Percentiles rank a stretch among this genome's conserved stretches.
Evolutionary conservation across 2,113 vertebrate species (phyloP).

Genomic region (Phyllostomus hastatus): DNA sequence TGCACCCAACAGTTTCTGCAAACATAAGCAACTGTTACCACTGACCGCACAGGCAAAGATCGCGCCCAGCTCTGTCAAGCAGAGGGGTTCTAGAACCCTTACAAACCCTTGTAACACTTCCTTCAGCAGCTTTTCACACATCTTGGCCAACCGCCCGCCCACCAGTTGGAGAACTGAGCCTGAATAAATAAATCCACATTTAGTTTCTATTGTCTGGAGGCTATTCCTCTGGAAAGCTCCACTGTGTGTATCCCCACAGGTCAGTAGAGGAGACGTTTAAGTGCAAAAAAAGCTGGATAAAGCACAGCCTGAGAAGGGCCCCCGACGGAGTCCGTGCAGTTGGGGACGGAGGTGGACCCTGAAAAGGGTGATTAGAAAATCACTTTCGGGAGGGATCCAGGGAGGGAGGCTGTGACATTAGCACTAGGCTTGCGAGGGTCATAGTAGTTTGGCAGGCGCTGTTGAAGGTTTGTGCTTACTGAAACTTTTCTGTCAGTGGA

Average conservation of each 20-base stretch:
- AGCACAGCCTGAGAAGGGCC: not conserved
- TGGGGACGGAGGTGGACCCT: not conserved
- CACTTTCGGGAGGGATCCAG: not conserved
- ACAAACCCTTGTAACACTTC: accelerated
- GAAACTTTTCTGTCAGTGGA: not conserved
- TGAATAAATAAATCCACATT: not conserved
- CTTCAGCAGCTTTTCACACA: not conserved
- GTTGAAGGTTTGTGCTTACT: not conserved
- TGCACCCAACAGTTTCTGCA: not conserved
- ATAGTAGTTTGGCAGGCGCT: not conserved
- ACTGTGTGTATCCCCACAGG: not conserved
- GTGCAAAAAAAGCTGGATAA: not conserved
- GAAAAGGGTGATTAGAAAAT: not conserved
- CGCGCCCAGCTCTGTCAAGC: not conserved
- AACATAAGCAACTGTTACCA: no score
- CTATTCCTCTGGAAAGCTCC: not conserved
- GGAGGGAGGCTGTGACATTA: not conserved
- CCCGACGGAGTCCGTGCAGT: not conserved
- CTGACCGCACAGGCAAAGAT: not conserved
- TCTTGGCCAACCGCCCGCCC: not conserved
- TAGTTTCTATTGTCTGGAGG: not conserved
- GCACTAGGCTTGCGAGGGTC: not conserved
- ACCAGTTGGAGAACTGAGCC: not conserved
- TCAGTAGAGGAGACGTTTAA: not conserved
- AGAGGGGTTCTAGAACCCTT: not conserved